Evolutionary conservation across 2,797 vertebrate species (phyloP).

Genomic region (Morus bassanus): DNA sequence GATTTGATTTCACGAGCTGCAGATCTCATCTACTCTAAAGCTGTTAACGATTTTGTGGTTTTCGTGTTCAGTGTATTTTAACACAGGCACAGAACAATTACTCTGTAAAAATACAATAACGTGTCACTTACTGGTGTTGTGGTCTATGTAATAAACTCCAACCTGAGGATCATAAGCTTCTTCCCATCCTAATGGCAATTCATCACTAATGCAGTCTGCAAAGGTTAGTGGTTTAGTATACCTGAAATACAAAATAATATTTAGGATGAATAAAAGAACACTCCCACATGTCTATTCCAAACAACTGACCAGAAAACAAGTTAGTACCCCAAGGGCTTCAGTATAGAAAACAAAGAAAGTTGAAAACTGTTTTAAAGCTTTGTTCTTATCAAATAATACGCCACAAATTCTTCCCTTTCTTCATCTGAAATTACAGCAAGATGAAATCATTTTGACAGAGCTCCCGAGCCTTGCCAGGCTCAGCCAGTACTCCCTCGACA

Average conservation of each 20-base stretch:
- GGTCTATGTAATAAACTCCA: constrained; percentile 96
- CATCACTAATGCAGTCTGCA: constrained; percentile 96
- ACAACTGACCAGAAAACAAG: background rate
- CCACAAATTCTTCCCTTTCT: background rate
- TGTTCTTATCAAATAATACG: background rate
- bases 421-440: background rate
- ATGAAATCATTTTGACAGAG: constrained; percentile 28
- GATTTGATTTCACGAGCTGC: background rate
- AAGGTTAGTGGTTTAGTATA: constrained; percentile 97
- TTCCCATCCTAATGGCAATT: constrained; percentile 96
- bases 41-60: background rate
- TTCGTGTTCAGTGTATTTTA: background rate
- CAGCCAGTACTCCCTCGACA: background rate
- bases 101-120: background rate
- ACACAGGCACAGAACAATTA: background rate
- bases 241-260: constrained; percentile 75
- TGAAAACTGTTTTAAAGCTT: background rate
- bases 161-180: constrained; percentile 91
- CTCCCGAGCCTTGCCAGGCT: background rate
- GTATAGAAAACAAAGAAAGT: background rate
- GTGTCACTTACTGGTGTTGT: constrained; percentile 92
- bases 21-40: background rate
- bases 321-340: background rate
- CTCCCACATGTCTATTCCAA: background rate
- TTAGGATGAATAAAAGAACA: background rate